phyloP scores from a whole-genome alignment of 2,888 invertebrate species.

The Drosophila monieri region DNA sequence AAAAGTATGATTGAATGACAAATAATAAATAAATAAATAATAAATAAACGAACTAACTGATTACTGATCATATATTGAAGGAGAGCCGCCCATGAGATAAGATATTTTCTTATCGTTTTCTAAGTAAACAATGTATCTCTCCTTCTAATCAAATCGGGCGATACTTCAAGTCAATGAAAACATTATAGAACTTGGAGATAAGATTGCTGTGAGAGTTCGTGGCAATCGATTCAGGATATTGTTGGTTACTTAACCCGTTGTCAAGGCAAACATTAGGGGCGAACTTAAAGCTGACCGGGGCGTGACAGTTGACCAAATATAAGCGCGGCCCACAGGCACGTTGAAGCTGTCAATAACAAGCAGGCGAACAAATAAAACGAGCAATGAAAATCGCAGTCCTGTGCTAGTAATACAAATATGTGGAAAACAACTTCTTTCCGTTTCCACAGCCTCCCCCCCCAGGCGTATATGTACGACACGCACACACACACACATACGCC shows the following conservation, averaged over 20 bases:
- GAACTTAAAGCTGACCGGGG: slow-evolving; percentile 26
- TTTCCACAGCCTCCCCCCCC: slow-evolving; percentile 29
- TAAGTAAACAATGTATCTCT: background rate
- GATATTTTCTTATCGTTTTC: slow-evolving; percentile 23
- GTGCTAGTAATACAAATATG: slow-evolving; percentile 46
- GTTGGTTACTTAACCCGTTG: slow-evolving; percentile 28
- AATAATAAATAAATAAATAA: background rate
- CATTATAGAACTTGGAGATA: background rate
- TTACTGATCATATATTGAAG: background rate
- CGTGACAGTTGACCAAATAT: slow-evolving; percentile 65
- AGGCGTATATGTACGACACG: slow-evolving; percentile 2
- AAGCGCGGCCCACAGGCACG: slow-evolving; percentile 37
- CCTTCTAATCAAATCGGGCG: slow-evolving; percentile 8
- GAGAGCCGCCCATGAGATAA: slow-evolving; percentile 13
- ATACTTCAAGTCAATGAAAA: background rate
- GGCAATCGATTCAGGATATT: slow-evolving; percentile 25
- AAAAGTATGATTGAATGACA: background rate
- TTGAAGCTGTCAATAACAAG: slow-evolving; percentile 49
- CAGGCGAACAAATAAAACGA: slow-evolving; percentile 53
- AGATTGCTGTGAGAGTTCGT: slow-evolving; percentile 3
- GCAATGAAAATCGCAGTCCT: slow-evolving; percentile 72
- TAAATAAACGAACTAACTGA: background rate
- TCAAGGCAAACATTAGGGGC: slow-evolving; percentile 9
- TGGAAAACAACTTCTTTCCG: slow-evolving; percentile 50
- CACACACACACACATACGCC: slow-evolving; percentile 14